A percentile compares a stretch with the other conserved stretches of the same genome.
Conservation (phyloP, 2,113 vertebrate species). For the Oncorhynchus nerka region DNA sequence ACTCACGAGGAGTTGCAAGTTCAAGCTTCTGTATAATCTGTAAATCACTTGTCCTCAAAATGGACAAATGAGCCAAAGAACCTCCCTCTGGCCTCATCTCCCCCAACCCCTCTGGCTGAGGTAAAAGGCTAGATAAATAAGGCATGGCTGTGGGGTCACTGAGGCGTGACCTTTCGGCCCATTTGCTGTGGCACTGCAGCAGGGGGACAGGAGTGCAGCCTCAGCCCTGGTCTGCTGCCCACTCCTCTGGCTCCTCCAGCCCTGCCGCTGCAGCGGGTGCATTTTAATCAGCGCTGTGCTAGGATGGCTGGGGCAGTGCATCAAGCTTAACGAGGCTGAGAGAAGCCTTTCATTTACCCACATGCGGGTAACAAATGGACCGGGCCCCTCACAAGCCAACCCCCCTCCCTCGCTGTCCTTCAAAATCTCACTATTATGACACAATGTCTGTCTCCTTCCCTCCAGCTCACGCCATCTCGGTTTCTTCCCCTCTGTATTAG, state of each 20-base stretch:
- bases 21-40: background rate
- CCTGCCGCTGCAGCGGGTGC: slow-evolving; percentile 42
- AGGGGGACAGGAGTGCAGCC: slow-evolving; percentile 34
- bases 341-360: slow-evolving; percentile 59
- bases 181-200: slow-evolving; percentile 47
- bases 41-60: slow-evolving; percentile 28
- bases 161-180: slow-evolving; percentile 60
- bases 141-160: slow-evolving; percentile 46
- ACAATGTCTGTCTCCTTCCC: background rate
- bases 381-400: slow-evolving; percentile 29
- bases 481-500: background rate
- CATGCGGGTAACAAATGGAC: slow-evolving; percentile 61
- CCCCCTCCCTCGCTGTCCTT: slow-evolving; percentile 6
- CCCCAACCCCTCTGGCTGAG: slow-evolving; percentile 12
- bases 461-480: background rate
- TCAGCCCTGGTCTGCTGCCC: slow-evolving; percentile 15
- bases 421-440: background rate
- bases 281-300: slow-evolving; percentile 67
- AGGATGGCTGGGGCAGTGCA: slow-evolving; percentile 47
- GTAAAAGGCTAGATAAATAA: slow-evolving; percentile 64
- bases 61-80: slow-evolving; percentile 57
- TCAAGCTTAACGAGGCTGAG: slow-evolving; percentile 68
- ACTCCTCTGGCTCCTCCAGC: background rate
- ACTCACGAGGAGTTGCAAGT: no score
- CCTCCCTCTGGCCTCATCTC: background rate